Evolutionary conservation across 2,888 invertebrate species (phyloP).

Genomic region (Branchinecta sandiegonensis): DNA sequence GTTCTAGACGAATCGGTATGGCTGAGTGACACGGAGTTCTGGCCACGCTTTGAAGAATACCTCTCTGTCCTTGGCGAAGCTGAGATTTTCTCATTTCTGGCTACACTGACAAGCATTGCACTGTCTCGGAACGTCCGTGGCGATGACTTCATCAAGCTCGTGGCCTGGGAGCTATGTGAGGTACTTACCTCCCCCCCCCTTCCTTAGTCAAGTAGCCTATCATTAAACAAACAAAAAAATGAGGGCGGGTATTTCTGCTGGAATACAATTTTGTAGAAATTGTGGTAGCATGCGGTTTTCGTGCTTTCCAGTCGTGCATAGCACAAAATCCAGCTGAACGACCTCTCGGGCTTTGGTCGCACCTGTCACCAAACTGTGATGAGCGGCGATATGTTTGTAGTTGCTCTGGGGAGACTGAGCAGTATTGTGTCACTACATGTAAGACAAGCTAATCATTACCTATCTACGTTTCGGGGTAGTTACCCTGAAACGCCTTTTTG

Average conservation of each 20-base stretch:
- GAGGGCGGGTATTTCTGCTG: not conserved
- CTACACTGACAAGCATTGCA: conserved; percentile 65
- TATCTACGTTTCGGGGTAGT: no score
- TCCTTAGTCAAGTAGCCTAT: conserved; percentile 24
- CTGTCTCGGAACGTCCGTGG: conserved; percentile 46
- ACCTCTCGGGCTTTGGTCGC: no score
- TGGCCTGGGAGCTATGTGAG: conserved; percentile 53
- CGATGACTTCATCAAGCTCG: conserved; percentile 47
- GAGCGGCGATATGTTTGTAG: no score
- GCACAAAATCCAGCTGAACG: no score
- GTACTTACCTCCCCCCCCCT: conserved; percentile 34
- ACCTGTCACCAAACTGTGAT: no score
- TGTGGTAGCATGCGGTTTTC: no score
- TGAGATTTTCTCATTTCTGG: conserved; percentile 59
- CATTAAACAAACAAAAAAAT: conserved; percentile 21
- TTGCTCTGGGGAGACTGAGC: no score
- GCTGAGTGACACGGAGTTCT: conserved; percentile 37
- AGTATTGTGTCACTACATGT: no score
- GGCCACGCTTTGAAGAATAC: conserved; percentile 46
- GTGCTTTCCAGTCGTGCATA: no score
- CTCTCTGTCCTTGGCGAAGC: conserved; percentile 49
- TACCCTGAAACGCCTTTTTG: no score
- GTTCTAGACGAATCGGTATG: not conserved
- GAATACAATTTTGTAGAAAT: conserved; percentile 11
- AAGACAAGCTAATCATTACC: no score